phyloP scores from a whole-genome alignment of 2,888 invertebrate genomes.

The Oscheius sp. region DNA sequence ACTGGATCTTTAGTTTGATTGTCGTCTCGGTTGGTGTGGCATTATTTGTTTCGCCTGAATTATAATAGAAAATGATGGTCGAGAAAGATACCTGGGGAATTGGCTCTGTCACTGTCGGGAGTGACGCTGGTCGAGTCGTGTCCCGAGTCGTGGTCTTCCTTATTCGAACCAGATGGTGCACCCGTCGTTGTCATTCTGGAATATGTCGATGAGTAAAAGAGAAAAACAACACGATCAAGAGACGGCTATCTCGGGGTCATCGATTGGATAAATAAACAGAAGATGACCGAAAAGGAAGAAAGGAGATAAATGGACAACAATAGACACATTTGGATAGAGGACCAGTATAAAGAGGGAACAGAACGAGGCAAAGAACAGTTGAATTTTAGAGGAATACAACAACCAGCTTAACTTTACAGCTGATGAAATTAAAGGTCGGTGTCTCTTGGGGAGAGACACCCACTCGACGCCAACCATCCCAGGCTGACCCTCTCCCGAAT shows the following conservation, averaged over 20 bases:
- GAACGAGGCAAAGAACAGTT: background rate
- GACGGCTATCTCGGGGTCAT: background rate
- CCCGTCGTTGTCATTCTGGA: slow-evolving; percentile 17
- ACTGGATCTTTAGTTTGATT: slow-evolving; percentile 12
- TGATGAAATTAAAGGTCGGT: slow-evolving; percentile 35
- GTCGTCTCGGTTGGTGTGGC: background rate
- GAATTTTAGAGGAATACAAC: background rate
- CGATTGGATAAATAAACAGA: background rate
- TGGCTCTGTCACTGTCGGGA: slow-evolving; percentile 21
- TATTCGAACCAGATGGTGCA: background rate
- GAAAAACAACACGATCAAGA: background rate
- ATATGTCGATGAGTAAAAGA: background rate
- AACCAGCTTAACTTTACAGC: slow-evolving; percentile 27
- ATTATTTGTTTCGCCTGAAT: background rate
- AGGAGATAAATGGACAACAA: too few species aligned
- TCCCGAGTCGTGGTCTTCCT: slow-evolving; percentile 16
- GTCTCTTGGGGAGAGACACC: background rate
- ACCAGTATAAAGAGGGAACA: background rate
- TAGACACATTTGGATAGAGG: background rate
- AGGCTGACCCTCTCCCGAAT: too few species aligned
- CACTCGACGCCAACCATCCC: too few species aligned
- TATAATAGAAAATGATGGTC: background rate
- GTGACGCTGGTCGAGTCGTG: slow-evolving; percentile 4
- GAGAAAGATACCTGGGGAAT: slow-evolving; percentile 6
- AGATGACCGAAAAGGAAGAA: too few species aligned